phyloP scores from a whole-genome alignment of 37 sponge, comb jelly and placozoan species.

The Cliona cf. orientalis region DNA sequence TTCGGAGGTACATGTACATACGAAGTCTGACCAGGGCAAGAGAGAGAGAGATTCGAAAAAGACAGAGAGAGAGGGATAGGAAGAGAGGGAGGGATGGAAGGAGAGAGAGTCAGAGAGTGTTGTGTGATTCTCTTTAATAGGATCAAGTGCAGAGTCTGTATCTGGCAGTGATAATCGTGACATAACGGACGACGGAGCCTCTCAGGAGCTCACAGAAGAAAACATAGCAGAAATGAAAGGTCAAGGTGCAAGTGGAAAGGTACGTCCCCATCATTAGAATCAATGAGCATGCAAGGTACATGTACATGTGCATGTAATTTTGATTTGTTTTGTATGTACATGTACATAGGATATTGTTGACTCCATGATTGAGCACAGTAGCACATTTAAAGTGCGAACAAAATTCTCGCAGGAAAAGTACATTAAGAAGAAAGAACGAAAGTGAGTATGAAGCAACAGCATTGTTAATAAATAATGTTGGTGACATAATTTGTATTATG shows the following conservation, averaged over 20 bases:
- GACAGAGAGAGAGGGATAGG: neutral
- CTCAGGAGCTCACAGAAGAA: constrained; percentile 60
- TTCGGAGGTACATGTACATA: neutral
- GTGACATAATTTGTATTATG: neutral
- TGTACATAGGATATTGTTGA: constrained; percentile 64
- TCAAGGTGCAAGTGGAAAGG: constrained; percentile 58
- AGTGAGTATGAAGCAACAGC: constrained; percentile 30
- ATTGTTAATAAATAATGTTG: neutral
- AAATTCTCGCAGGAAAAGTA: constrained; percentile 89
- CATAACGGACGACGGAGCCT: constrained; percentile 45
- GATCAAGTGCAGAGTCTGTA: neutral
- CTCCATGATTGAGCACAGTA: constrained; percentile 70
- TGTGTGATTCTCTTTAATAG: neutral
- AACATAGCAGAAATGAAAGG: constrained; percentile 55
- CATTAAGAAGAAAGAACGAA: constrained; percentile 74
- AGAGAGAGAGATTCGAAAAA: neutral
- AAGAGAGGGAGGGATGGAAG: neutral
- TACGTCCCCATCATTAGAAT: no score
- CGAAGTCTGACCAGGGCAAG: neutral
- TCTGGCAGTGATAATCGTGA: constrained; percentile 39
- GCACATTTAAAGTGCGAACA: constrained; percentile 72
- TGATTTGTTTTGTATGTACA: neutral
- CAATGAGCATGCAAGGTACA: no score
- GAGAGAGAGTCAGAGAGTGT: neutral
- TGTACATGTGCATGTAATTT: neutral